Conservation (phyloP, 2,113 vertebrate species). For the Ageneiosus marmoratus region DNA sequence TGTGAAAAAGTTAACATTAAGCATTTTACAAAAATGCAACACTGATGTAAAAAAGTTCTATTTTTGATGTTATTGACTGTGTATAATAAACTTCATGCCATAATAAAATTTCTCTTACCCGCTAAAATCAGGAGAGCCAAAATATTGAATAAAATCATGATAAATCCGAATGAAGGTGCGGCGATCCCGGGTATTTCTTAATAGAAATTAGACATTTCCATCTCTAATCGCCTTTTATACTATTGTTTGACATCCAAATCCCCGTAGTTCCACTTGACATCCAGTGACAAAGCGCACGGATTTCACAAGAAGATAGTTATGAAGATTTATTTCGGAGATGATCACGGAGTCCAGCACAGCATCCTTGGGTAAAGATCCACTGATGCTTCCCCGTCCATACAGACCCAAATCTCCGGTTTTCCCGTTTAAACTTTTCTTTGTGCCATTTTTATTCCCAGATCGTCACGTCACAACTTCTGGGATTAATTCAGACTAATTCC, state of each 20-base stretch:
- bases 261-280: neutral
- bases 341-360: conserved; percentile 4
- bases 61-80: neutral
- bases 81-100: neutral
- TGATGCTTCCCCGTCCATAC: neutral
- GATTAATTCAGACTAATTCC: conserved; percentile 9
- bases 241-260: neutral
- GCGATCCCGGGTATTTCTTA: conserved; percentile 47
- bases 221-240: neutral
- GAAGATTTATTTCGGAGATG: neutral
- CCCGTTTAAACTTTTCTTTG: neutral
- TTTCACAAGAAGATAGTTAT: neutral
- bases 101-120: conserved; percentile 63
- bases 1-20: neutral
- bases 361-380: neutral
- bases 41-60: neutral
- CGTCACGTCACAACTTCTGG: conserved; percentile 10
- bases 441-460: neutral
- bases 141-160: conserved; percentile 68
- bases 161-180: conserved; percentile 49
- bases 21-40: neutral
- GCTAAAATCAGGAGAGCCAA: conserved; percentile 66
- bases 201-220: neutral
- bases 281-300: neutral
- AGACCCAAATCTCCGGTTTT: neutral